phyloP scores from a whole-genome alignment of 2,113 vertebrate species.

The Cephalopterus ornatus region DNA sequence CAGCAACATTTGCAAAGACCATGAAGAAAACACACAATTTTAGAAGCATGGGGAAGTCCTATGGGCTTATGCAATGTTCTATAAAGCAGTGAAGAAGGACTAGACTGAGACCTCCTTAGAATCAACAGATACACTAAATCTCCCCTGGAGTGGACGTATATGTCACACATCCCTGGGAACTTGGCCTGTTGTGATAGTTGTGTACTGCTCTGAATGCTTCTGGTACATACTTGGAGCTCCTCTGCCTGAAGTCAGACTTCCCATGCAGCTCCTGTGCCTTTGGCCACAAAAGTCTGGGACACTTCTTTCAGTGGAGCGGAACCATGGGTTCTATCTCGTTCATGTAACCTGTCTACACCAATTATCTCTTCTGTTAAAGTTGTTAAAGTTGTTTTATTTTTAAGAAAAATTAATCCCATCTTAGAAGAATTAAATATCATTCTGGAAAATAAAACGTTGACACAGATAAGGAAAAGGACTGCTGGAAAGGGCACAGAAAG shows the following conservation, averaged over 20 bases:
- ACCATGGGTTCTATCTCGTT: background rate
- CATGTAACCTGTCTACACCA: background rate
- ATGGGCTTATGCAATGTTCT: background rate
- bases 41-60: background rate
- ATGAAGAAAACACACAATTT: background rate
- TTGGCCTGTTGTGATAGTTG: background rate
- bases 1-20: background rate
- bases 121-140: background rate
- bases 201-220: background rate
- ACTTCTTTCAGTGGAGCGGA: background rate
- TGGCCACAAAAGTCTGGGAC: background rate
- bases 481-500: background rate
- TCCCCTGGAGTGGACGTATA: rapidly evolving
- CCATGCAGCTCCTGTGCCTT: background rate
- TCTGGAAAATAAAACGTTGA: background rate
- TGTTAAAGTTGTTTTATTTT: background rate
- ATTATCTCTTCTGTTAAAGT: background rate
- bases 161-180: background rate
- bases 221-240: background rate
- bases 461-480: background rate
- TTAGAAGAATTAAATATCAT: background rate
- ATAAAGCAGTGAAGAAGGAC: background rate
- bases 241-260: background rate
- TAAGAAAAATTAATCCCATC: background rate
- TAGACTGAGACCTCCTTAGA: background rate